Percentiles rank a stretch among this genome's conserved stretches.
phyloP scores from a whole-genome alignment of 2,113 vertebrate genomes.

The Hymenochirus boettgeri region DNA sequence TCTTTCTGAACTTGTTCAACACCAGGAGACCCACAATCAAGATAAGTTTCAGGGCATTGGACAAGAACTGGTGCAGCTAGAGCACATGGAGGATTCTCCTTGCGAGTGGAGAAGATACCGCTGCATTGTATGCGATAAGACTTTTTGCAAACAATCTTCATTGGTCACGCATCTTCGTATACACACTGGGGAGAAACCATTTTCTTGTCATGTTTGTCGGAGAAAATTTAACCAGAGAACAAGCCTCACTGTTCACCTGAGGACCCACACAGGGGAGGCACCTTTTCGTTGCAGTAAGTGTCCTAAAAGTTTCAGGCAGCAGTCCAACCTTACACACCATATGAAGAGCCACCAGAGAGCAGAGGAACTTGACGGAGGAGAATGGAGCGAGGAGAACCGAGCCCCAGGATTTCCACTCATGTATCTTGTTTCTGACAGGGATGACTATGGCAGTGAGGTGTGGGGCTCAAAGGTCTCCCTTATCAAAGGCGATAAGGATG shows the following conservation, averaged over 20 bases:
- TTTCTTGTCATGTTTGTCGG: constrained; percentile 79
- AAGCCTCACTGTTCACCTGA: constrained; percentile 86
- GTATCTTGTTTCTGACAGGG: constrained; percentile 22
- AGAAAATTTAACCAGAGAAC: constrained; percentile 90
- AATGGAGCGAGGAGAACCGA: constrained; percentile 31
- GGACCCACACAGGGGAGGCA: constrained; percentile 77
- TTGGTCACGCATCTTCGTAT: constrained; percentile 74
- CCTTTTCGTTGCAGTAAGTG: constrained; percentile 47
- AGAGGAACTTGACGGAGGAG: constrained; percentile 17
- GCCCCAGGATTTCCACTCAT: constrained; percentile 28
- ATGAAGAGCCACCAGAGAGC: constrained; percentile 50
- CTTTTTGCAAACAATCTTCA: constrained; percentile 38
- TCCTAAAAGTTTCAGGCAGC: constrained; percentile 52
- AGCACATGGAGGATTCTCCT: constrained; percentile 1
- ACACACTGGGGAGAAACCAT: constrained; percentile 86
- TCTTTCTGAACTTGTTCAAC: constrained; percentile 35
- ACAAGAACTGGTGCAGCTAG: constrained; percentile 10
- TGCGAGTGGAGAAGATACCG: constrained; percentile 32
- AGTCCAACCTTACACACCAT: constrained; percentile 52
- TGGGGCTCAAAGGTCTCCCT: constrained; percentile 18
- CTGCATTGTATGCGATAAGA: constrained; percentile 37
- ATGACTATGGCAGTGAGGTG: constrained; percentile 5
- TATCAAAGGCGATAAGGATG: constrained; percentile 5
- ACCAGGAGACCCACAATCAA: constrained; percentile 37
- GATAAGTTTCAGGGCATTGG: constrained; percentile 36